Base-by-base conservation (phyloP, 2,113 vertebrate species). In the Tauraco erythrolophus region DNA sequence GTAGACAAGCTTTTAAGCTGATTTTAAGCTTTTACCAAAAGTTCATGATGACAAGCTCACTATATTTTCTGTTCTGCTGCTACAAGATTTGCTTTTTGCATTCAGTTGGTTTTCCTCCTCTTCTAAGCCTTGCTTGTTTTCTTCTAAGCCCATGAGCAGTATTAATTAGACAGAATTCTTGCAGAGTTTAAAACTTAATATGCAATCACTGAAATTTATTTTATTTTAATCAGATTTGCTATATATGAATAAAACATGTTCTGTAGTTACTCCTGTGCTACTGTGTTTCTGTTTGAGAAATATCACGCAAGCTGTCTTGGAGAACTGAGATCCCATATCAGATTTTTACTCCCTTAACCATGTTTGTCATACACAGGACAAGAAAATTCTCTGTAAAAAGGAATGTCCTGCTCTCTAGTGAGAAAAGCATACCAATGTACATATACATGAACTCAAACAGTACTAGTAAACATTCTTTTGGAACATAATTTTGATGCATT, bases 21-120 rank as follows among this genome's bases (percentile, higher is more conserved):
- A 48, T 76, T 84, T 97, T 95, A 92, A 74, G 19, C 45, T 95
- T 95, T 91, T 62, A 31, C 2, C 2, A 31, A 15, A 48, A 35
- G 33, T 60, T 79, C 7, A 39, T 43, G 3, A 77, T 64, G 23
- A 35, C 6, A 54, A 64, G 15, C 14, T 82, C n/a, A 43, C 19
- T 66, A 4, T 28, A 54, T 84, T 72, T 71, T 71, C 45, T 31
- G 12, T 69, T 72, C 21, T 68, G 9, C 35, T 75, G 14, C 14
- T 64, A 33, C 4, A 50, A n/a, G 23, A 53, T 62, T 37, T 91
- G 14, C 0, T 57, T 15, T 79, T 84, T 80, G 11, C 19, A 57
- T 5, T 6, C 0, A 1, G 7, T 15, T 81, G 14, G 30, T 76
- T 64, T 37, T 8, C 3, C 24, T 19, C 14, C 6, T 62, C 30